Evolutionary conservation across 2,888 invertebrate genomes (phyloP).

Genomic region (Drosophila affinis): DNA sequence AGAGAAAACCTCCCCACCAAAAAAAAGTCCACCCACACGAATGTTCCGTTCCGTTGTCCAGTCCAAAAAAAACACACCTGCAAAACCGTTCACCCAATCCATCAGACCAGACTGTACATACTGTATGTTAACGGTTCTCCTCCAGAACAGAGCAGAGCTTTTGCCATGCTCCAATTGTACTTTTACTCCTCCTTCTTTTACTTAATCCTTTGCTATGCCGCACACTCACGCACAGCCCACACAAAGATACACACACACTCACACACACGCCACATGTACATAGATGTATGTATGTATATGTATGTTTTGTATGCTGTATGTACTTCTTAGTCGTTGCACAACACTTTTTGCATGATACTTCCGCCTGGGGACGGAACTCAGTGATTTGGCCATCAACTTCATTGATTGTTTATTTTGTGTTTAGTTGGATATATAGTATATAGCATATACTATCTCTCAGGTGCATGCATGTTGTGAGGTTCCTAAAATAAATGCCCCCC

Average conservation of each 20-base stretch:
- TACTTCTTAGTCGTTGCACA: slow-evolving; percentile 27
- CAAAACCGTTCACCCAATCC: neutral
- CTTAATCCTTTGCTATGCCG: slow-evolving; percentile 44
- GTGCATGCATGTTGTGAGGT: slow-evolving; percentile 23
- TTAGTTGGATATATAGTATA: slow-evolving; percentile 1
- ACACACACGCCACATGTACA: slow-evolving; percentile 11
- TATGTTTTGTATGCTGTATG: slow-evolving; percentile 33
- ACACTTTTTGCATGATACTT: slow-evolving; percentile 21
- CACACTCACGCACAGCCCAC: slow-evolving; percentile 46
- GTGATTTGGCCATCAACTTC: slow-evolving; percentile 32
- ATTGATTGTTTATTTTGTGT: slow-evolving; percentile 25
- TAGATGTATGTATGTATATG: slow-evolving; percentile 7
- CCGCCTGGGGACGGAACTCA: neutral
- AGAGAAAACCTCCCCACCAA: slow-evolving; percentile 28
- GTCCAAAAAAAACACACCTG: neutral
- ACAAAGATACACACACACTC: slow-evolving; percentile 23
- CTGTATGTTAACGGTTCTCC: neutral
- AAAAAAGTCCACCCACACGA: neutral
- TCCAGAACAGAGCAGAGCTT: neutral
- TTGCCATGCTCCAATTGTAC: neutral
- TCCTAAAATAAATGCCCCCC: slow-evolving; percentile 27
- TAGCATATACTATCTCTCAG: neutral
- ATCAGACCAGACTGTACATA: neutral
- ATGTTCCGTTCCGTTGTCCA: slow-evolving; percentile 5
- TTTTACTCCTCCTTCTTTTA: neutral